phyloP scores from a whole-genome alignment of 2,888 invertebrate species.

The Sclerodermus sp. region DNA sequence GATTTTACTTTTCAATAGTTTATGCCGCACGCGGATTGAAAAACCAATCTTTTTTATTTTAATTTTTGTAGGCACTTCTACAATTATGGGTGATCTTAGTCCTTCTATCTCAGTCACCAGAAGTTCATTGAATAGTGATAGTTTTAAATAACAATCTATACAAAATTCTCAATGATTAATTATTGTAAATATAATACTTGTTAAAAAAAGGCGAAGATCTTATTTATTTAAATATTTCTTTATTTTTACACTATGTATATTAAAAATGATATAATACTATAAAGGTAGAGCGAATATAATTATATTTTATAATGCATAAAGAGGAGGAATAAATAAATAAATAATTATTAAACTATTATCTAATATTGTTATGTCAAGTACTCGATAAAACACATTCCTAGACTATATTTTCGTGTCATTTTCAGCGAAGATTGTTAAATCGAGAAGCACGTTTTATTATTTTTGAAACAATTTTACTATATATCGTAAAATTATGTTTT shows the following conservation, averaged over 20 bases:
- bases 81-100: slow-evolving; percentile 54
- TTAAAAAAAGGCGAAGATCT: slow-evolving; percentile 4
- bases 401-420: no score
- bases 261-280: slow-evolving; percentile 33
- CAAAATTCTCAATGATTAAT: not conserved
- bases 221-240: slow-evolving; percentile 21
- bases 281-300: slow-evolving; percentile 24
- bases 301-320: slow-evolving; percentile 22
- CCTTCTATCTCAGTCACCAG: slow-evolving; percentile 51
- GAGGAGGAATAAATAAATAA: slow-evolving; percentile 35
- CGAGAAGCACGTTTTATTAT: no score
- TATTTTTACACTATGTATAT: slow-evolving; percentile 33
- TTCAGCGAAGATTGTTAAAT: no score
- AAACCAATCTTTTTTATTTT: not conserved
- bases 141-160: not conserved
- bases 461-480: no score
- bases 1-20: slow-evolving; percentile 37
- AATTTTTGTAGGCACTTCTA: slow-evolving; percentile 45
- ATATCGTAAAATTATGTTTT: no score
- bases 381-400: slow-evolving; percentile 5
- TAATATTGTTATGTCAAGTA: slow-evolving; percentile 12
- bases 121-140: slow-evolving; percentile 37
- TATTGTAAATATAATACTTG: not conserved
- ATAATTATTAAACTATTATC: slow-evolving; percentile 22
- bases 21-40: not conserved